Conservation (phyloP, 1,140 invertebrate genomes). For the Heterodera schachtii region DNA sequence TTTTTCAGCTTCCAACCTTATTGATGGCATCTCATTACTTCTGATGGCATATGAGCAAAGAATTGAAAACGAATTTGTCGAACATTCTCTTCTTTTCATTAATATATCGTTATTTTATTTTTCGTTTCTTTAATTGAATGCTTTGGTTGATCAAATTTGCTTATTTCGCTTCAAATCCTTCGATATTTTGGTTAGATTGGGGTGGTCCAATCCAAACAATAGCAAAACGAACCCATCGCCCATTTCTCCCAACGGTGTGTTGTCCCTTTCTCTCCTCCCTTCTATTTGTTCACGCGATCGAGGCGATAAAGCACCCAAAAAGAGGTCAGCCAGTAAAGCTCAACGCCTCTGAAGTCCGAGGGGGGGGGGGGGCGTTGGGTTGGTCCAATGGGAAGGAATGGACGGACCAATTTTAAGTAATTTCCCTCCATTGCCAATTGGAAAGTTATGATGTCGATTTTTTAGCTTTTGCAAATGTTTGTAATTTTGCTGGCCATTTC, state of each 20-base stretch:
- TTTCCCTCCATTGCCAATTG: too few species aligned
- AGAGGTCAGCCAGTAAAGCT: neutral
- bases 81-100: neutral
- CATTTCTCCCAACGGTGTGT: neutral
- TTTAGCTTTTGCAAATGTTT: too few species aligned
- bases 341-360: neutral
- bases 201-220: neutral
- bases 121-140: neutral
- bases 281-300: constrained; percentile 2
- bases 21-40: neutral
- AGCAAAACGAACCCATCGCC: neutral
- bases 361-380: neutral
- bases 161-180: neutral
- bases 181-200: neutral
- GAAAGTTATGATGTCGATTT: too few species aligned
- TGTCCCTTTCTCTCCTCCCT: neutral
- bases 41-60: constrained; percentile 1
- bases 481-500: too few species aligned
- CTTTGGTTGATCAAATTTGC: neutral
- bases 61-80: neutral
- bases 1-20: constrained; percentile 15
- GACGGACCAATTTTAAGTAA: neutral
- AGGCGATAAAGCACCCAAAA: neutral
- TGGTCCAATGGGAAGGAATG: neutral
- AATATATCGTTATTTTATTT: neutral